A percentile compares a stretch with the other conserved stretches of the same genome.
phyloP scores from a whole-genome alignment of 2,888 invertebrate genomes.

The Eumacrocentrus americanus region DNA sequence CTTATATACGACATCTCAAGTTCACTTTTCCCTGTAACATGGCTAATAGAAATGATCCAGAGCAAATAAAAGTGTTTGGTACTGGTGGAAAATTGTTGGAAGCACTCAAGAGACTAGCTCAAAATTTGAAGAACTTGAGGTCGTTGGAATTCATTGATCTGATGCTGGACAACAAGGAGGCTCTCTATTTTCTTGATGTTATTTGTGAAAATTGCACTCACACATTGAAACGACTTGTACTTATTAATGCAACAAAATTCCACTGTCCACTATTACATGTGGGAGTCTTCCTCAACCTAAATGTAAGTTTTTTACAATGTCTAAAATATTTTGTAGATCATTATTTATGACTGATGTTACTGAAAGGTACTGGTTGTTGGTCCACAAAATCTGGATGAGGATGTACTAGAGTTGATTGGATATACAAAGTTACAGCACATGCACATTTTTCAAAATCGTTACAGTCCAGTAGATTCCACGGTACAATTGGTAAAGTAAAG shows the following conservation, averaged over 20 bases:
- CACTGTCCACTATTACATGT: conserved; percentile 75
- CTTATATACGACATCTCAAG: conserved; percentile 67
- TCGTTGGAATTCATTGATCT: conserved; percentile 75
- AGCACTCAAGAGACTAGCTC: conserved; percentile 72
- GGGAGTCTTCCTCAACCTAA: conserved; percentile 76
- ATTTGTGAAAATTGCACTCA: conserved; percentile 71
- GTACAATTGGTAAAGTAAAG: conserved; percentile 63
- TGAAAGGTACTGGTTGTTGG: conserved; percentile 69
- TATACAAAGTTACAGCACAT: conserved; percentile 70
- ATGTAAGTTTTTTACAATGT: conserved; percentile 59
- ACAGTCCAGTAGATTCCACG: conserved; percentile 66
- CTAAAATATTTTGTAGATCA: neutral
- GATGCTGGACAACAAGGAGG: conserved; percentile 74
- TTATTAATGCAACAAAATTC: conserved; percentile 77
- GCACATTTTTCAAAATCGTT: conserved; percentile 76
- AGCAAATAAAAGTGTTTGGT: conserved; percentile 72
- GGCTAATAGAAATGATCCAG: conserved; percentile 69
- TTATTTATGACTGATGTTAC: conserved; percentile 21
- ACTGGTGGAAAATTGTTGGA: conserved; percentile 76
- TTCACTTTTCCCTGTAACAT: conserved; percentile 81
- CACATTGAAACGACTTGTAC: conserved; percentile 68
- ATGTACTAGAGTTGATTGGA: conserved; percentile 72
- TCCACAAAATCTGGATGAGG: conserved; percentile 78
- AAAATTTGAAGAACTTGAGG: conserved; percentile 69
- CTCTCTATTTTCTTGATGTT: conserved; percentile 74